phyloP scores from a whole-genome alignment of 1,140 invertebrate genomes.

The Danaus melanippus region DNA sequence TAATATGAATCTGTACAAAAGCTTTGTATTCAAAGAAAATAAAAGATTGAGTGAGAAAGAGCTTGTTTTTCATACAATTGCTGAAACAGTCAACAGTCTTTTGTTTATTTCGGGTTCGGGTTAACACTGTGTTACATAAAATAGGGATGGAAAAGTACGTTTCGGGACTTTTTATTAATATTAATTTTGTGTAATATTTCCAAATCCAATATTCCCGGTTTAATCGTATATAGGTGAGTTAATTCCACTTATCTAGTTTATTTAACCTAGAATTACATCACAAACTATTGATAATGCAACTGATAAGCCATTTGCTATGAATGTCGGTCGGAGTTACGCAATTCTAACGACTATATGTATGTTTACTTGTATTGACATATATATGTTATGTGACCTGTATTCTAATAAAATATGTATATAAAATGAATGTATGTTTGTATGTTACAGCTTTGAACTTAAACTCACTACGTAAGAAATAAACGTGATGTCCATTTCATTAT shows the following conservation, averaged over 20 bases:
- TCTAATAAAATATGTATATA: too few species aligned
- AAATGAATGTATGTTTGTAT: too few species aligned
- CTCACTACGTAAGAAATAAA: too few species aligned
- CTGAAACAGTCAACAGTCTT: not conserved
- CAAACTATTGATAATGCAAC: constrained; percentile 14
- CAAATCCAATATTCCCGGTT: constrained; percentile 11
- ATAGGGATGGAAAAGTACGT: constrained; percentile 5
- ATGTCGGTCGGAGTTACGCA: constrained; percentile 11
- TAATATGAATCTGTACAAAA: constrained; percentile 4
- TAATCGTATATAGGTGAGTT: constrained; percentile 16
- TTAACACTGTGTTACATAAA: constrained; percentile 11
- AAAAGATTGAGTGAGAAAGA: not conserved
- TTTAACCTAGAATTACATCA: constrained; percentile 34
- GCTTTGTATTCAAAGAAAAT: not conserved
- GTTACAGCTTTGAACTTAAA: too few species aligned
- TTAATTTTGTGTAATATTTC: not conserved
- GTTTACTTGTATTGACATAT: too few species aligned
- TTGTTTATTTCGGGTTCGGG: constrained; percentile 5
- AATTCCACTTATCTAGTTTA: constrained; percentile 21
- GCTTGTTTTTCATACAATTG: too few species aligned
- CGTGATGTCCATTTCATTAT: too few species aligned
- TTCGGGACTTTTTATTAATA: not conserved
- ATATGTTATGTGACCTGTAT: too few species aligned
- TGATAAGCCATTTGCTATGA: constrained; percentile 15
- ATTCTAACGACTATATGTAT: too few species aligned